phyloP scores from a whole-genome alignment of 2,797 vertebrate genomes.

The Melanotaenia trifasciata region DNA sequence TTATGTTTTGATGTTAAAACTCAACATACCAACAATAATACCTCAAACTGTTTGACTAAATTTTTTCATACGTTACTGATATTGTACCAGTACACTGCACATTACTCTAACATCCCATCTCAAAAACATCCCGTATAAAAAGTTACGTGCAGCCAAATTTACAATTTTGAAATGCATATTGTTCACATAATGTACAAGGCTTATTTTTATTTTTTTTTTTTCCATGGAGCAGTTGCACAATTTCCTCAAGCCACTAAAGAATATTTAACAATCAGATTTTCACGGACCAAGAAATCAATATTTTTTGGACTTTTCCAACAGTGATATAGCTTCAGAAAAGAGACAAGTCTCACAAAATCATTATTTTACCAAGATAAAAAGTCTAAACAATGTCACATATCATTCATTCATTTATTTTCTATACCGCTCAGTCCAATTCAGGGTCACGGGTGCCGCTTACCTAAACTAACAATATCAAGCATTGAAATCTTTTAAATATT shows the following conservation, averaged over 20 bases:
- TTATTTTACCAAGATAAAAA: neutral
- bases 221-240: too few species aligned
- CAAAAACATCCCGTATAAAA: neutral
- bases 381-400: slow-evolving; percentile 2
- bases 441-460: too few species aligned
- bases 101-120: neutral
- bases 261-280: neutral
- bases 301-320: neutral
- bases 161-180: neutral
- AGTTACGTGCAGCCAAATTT: neutral
- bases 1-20: neutral
- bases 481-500: neutral
- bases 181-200: neutral
- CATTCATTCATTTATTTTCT: too few species aligned
- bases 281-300: neutral
- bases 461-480: neutral
- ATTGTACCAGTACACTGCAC: neutral
- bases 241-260: too few species aligned
- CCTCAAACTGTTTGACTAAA: too few species aligned
- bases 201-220: neutral
- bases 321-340: neutral
- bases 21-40: neutral
- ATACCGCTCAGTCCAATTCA: too few species aligned
- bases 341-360: neutral
- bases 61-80: neutral